These are phyloP conservation scores for Magallana gigas DNA, from an alignment of 1,140 invertebrate genomes.

Conservation along the genomic window DNA sequence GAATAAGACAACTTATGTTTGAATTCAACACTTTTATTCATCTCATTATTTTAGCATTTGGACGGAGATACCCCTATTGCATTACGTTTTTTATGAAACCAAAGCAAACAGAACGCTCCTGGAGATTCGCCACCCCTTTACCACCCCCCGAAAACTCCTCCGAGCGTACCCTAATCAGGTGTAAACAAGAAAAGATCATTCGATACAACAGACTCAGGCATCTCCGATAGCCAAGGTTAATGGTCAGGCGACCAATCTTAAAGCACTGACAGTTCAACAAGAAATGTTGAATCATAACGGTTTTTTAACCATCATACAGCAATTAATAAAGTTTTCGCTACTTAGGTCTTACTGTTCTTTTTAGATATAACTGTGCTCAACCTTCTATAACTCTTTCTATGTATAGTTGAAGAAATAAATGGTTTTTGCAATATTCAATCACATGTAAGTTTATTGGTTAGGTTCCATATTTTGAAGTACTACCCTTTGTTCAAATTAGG, in stretches of 20 bases:
- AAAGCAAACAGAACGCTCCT: not conserved
- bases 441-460: too few species aligned
- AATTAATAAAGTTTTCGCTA: too few species aligned
- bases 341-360: too few species aligned
- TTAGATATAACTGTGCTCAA: too few species aligned
- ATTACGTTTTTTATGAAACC: not conserved
- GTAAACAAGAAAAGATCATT: not conserved
- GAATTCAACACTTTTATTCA: not conserved
- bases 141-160: not conserved
- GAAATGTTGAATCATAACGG: too few species aligned
- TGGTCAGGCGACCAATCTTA: not conserved
- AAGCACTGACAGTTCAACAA: too few species aligned
- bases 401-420: too few species aligned
- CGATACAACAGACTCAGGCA: not conserved
- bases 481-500: too few species aligned
- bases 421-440: too few species aligned
- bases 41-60: not conserved
- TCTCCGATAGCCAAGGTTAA: not conserved
- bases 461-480: too few species aligned
- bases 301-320: too few species aligned
- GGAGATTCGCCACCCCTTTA: not conserved
- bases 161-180: not conserved
- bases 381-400: too few species aligned
- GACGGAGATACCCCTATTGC: constrained; percentile 1
- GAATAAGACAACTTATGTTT: constrained; percentile 24